Conservation (phyloP, 2,888 invertebrate genomes). For the Cheilosia soror region DNA sequence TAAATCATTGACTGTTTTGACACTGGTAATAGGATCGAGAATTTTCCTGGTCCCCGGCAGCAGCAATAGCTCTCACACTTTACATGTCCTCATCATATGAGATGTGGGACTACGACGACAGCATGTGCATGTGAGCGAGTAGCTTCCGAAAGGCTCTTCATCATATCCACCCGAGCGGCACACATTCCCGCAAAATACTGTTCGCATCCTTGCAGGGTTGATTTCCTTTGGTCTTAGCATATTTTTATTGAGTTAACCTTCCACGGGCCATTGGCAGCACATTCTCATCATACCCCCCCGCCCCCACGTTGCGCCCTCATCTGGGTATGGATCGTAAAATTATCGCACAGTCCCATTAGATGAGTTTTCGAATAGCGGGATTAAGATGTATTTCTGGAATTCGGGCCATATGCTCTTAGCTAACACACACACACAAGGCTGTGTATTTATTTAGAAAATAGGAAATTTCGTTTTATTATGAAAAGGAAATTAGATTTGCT, state of each 20-base stretch:
- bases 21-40: conserved; percentile 72
- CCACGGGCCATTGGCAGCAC: conserved; percentile 55
- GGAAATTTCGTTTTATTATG: conserved; percentile 65
- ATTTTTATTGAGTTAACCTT: conserved; percentile 74
- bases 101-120: conserved; percentile 18
- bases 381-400: conserved; percentile 69
- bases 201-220: conserved; percentile 56
- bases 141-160: conserved; percentile 63
- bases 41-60: conserved; percentile 33
- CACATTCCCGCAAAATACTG: conserved; percentile 29
- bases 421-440: conserved; percentile 1
- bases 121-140: conserved; percentile 16
- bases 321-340: conserved; percentile 68
- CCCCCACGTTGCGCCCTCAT: not conserved
- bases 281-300: conserved; percentile 3
- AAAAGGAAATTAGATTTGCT: conserved; percentile 72
- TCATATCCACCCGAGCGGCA: conserved; percentile 63
- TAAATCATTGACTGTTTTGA: conserved; percentile 75
- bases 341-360: conserved; percentile 70
- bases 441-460: conserved; percentile 47
- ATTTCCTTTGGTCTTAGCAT: conserved; percentile 63
- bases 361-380: conserved; percentile 70
- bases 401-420: conserved; percentile 45
- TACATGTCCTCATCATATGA: conserved; percentile 59
- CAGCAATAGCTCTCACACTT: conserved; percentile 36